Percentiles rank a stretch among this genome's conserved stretches.
phyloP scores from a whole-genome alignment of 2,888 invertebrate species.

The Netelia fuscicornis region DNA sequence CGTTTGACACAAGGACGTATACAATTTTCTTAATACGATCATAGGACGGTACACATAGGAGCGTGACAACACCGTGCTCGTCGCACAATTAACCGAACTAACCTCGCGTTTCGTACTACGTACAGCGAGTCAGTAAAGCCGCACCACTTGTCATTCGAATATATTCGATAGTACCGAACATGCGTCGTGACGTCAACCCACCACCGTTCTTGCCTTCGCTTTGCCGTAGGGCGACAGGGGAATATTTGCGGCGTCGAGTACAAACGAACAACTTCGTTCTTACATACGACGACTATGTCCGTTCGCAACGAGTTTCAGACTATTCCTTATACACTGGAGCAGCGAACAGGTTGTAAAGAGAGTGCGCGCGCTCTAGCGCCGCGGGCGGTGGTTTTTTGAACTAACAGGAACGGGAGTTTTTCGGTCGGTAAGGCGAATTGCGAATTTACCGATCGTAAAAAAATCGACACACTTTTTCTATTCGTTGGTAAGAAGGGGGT shows the following conservation, averaged over 20 bases:
- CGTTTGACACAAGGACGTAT: conserved; percentile 14
- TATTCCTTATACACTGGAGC: conserved; percentile 1
- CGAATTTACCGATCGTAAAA: neutral
- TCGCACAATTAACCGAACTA: conserved; percentile 54
- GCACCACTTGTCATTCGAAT: conserved; percentile 83
- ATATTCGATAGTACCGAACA: conserved; percentile 81
- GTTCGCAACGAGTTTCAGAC: conserved; percentile 50
- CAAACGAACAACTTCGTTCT: conserved; percentile 45
- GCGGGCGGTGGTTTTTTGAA: neutral
- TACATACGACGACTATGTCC: conserved; percentile 3
- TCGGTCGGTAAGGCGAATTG: neutral
- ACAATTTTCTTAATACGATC: neutral
- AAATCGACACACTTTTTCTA: neutral
- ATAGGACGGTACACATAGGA: conserved; percentile 1
- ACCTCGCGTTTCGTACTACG: conserved; percentile 52
- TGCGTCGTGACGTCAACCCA: conserved; percentile 79
- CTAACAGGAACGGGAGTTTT: neutral
- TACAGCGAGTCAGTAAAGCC: conserved; percentile 67
- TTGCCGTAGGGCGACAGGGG: neutral
- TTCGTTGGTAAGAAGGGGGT: neutral
- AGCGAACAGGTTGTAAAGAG: conserved; percentile 11
- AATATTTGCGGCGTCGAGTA: conserved; percentile 25
- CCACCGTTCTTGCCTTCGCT: conserved; percentile 35
- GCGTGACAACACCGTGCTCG: neutral
- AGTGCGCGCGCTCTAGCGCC: neutral